Conservation (phyloP, 2,113 vertebrate species). For the Limanda limanda region DNA sequence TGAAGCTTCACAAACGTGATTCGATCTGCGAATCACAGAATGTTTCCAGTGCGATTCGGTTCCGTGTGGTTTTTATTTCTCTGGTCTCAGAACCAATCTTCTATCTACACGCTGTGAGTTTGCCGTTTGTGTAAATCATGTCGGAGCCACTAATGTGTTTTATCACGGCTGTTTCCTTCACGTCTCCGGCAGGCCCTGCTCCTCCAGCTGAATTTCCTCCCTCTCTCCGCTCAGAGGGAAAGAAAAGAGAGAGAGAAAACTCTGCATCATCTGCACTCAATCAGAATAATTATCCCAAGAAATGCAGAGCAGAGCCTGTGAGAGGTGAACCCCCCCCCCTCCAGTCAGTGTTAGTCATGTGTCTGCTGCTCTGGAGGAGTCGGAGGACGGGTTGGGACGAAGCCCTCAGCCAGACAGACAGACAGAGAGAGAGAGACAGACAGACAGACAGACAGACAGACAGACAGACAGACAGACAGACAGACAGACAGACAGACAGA, state of each 20-base stretch:
- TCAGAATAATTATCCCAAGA: slow-evolving; percentile 76
- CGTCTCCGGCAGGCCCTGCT: slow-evolving; percentile 58
- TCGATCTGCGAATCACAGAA: background rate
- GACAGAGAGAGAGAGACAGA: background rate
- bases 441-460: too few relatives aligned
- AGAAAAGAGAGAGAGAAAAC: slow-evolving; percentile 4
- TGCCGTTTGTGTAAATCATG: slow-evolving; percentile 49
- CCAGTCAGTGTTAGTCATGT: slow-evolving; percentile 70
- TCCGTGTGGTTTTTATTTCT: slow-evolving; percentile 4
- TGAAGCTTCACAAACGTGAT: too few relatives aligned
- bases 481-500: too few relatives aligned
- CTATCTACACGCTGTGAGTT: slow-evolving; percentile 18
- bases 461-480: too few relatives aligned
- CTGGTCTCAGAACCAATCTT: slow-evolving; percentile 13
- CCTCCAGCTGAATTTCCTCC: slow-evolving; percentile 62
- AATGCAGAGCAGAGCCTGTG: slow-evolving; percentile 59
- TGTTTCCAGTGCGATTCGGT: background rate
- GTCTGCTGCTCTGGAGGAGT: slow-evolving; percentile 59
- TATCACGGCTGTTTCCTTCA: slow-evolving; percentile 54
- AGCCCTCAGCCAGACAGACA: slow-evolving; percentile 48
- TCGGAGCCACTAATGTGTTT: slow-evolving; percentile 51
- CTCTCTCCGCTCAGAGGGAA: slow-evolving; percentile 11
- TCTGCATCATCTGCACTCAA: slow-evolving; percentile 74
- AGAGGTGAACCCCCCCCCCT: slow-evolving; percentile 68
- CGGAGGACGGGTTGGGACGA: slow-evolving; percentile 40